These are phyloP conservation scores for Camponotus pennsylvanicus DNA, from an alignment of 1,140 invertebrate genomes.

Conservation along the genomic window DNA sequence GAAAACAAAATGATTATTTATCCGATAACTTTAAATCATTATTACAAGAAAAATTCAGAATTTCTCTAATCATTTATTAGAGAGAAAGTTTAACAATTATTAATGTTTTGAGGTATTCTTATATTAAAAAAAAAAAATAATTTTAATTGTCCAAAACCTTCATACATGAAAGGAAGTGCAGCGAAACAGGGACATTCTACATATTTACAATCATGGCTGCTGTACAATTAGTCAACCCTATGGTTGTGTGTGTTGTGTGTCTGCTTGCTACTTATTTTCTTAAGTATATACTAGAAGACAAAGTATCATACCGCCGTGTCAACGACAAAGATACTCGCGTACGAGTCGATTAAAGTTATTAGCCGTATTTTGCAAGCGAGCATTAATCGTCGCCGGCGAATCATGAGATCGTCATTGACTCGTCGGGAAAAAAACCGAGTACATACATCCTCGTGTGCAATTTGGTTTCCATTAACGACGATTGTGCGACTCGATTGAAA, in stretches of 20 bases:
- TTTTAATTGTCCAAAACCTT: neutral
- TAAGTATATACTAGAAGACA: conserved; percentile 41
- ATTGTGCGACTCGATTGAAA: conserved; percentile 49
- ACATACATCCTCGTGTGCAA: conserved; percentile 45
- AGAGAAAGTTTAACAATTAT: neutral
- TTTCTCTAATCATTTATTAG: neutral
- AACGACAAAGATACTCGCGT: conserved; percentile 19
- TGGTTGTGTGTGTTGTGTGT: neutral
- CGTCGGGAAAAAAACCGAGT: conserved; percentile 17
- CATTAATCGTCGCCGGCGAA: conserved; percentile 65
- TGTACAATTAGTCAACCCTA: conserved; percentile 39
- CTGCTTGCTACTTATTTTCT: conserved; percentile 35
- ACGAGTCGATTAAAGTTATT: conserved; percentile 70
- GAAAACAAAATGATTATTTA: neutral
- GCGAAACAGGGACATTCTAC: conserved; percentile 18
- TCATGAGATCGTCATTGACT: conserved; percentile 24
- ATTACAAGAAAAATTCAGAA: neutral
- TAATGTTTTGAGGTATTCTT: neutral
- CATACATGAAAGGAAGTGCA: conserved; percentile 20
- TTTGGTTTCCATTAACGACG: conserved; percentile 60
- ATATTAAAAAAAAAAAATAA: conserved; percentile 8
- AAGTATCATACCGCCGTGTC: conserved; percentile 64
- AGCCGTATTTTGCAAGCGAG: conserved; percentile 60
- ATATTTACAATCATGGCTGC: conserved; percentile 26
- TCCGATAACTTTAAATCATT: neutral